Conservation (phyloP, 2,888 invertebrate genomes). For the Sclerodermus sp. region DNA sequence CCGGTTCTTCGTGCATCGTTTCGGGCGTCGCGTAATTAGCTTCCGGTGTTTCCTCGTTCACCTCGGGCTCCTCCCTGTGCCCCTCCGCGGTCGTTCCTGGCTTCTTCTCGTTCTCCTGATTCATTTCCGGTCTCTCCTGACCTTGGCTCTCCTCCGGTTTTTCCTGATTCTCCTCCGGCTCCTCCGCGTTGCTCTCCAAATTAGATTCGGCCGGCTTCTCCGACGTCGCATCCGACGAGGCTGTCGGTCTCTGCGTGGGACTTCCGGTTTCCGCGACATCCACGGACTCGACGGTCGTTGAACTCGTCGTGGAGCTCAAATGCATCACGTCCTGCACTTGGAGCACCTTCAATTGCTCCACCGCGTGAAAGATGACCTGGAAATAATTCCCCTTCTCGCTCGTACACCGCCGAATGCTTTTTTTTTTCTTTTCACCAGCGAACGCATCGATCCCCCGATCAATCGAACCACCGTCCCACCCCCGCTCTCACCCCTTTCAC, state of each 20-base stretch:
- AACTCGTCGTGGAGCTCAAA: too few species aligned
- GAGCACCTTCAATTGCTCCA: slow-evolving; percentile 42
- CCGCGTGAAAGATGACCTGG: slow-evolving; percentile 49
- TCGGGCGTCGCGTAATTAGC: slow-evolving; percentile 38
- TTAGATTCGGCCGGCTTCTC: slow-evolving; percentile 5
- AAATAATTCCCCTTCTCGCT: too few species aligned
- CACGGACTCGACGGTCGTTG: too few species aligned
- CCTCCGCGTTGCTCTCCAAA: slow-evolving; percentile 19
- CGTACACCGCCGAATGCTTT: background rate
- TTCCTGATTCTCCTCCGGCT: slow-evolving; percentile 27
- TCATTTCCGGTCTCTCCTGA: too few species aligned
- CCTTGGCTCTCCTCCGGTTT: slow-evolving; percentile 15
- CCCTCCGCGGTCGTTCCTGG: slow-evolving; percentile 1
- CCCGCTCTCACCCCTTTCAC: too few species aligned
- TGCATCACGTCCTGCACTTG: slow-evolving; percentile 32
- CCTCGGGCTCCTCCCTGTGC: slow-evolving; percentile 36
- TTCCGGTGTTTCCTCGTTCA: slow-evolving; percentile 41
- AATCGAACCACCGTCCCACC: too few species aligned
- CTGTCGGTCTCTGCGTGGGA: too few species aligned
- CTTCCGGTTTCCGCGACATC: too few species aligned
- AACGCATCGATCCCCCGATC: background rate
- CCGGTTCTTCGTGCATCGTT: slow-evolving; percentile 36
- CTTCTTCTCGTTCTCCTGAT: too few species aligned
- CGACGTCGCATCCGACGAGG: slow-evolving; percentile 4
- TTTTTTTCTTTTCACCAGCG: background rate